Conservation (phyloP, 2,113 vertebrate species). For the Lethenteron camtschaticum region DNA sequence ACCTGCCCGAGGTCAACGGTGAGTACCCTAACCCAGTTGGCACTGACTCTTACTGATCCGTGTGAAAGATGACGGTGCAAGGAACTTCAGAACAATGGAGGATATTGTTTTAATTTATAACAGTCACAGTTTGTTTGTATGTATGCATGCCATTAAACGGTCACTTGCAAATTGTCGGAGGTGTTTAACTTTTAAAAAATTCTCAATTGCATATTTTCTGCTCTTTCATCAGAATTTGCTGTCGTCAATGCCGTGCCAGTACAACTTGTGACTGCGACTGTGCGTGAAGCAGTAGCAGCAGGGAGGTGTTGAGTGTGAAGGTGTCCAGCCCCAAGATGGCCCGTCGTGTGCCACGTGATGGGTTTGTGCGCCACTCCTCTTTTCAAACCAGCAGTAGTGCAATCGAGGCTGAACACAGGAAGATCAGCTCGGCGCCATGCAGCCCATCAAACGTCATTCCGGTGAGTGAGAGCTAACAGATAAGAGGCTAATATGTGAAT, state of each 20-base stretch:
- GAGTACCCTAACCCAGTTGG: slow-evolving; percentile 5
- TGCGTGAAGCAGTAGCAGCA: slow-evolving; percentile 13
- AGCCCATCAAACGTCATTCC: slow-evolving; percentile 35
- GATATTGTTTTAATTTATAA: too few relatives aligned
- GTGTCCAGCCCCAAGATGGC: slow-evolving; percentile 78
- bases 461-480: slow-evolving; percentile 19
- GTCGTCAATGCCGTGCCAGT: slow-evolving; percentile 13
- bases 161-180: slow-evolving; percentile 2
- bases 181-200: not conserved
- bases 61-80: too few relatives aligned
- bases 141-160: not conserved
- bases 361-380: slow-evolving; percentile 67
- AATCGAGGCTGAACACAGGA: slow-evolving; percentile 57
- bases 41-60: too few relatives aligned
- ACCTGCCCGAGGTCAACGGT: slow-evolving; percentile 34
- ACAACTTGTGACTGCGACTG: slow-evolving; percentile 10
- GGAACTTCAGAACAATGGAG: too few relatives aligned
- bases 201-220: not conserved
- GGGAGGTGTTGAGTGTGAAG: slow-evolving; percentile 21
- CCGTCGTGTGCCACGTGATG: slow-evolving; percentile 34
- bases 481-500: not conserved
- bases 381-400: slow-evolving; percentile 57
- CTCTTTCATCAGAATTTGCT: slow-evolving; percentile 7
- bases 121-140: too few relatives aligned
- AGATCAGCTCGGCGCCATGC: slow-evolving; percentile 65